Evolutionary conservation across 1,140 invertebrate genomes (phyloP).

Genomic region (Andrena cerasifolii): DNA sequence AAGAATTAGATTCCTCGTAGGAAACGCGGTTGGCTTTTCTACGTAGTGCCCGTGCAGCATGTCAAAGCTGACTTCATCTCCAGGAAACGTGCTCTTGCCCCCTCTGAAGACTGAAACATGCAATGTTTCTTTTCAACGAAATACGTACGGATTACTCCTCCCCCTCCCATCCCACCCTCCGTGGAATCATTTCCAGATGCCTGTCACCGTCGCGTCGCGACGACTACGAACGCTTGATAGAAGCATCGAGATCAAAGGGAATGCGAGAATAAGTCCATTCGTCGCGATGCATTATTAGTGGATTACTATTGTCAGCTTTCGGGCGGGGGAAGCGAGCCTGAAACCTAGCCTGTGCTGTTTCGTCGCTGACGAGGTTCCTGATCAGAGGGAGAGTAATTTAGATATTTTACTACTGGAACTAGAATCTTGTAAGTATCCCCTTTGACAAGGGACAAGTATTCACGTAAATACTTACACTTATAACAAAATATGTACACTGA

Average conservation of each 20-base stretch:
- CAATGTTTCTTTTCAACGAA: constrained; percentile 1
- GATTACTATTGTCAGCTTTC: not conserved
- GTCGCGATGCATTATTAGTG: not conserved
- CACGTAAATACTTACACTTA: too few species aligned
- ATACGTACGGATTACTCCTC: not conserved
- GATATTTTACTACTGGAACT: too few species aligned
- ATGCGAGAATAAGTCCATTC: not conserved
- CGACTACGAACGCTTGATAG: not conserved
- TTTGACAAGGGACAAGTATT: too few species aligned
- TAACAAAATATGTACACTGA: too few species aligned
- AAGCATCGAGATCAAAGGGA: not conserved
- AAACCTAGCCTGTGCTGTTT: too few species aligned
- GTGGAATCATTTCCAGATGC: not conserved
- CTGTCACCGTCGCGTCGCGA: not conserved
- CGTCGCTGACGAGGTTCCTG: too few species aligned
- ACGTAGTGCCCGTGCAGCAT: constrained; percentile 22
- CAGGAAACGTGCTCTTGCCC: not conserved
- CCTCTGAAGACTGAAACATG: not conserved
- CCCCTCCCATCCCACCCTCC: too few species aligned
- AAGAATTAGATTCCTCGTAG: constrained; percentile 67
- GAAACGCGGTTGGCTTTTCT: constrained; percentile 65
- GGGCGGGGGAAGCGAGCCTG: not conserved
- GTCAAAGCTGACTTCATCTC: constrained; percentile 45
- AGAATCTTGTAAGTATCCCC: too few species aligned
- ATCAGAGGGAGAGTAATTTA: too few species aligned